Evolutionary conservation across 1,140 invertebrate species (phyloP), one percentile per base, ranked within the genome.

Genomic region (Delia radicum): DNA sequence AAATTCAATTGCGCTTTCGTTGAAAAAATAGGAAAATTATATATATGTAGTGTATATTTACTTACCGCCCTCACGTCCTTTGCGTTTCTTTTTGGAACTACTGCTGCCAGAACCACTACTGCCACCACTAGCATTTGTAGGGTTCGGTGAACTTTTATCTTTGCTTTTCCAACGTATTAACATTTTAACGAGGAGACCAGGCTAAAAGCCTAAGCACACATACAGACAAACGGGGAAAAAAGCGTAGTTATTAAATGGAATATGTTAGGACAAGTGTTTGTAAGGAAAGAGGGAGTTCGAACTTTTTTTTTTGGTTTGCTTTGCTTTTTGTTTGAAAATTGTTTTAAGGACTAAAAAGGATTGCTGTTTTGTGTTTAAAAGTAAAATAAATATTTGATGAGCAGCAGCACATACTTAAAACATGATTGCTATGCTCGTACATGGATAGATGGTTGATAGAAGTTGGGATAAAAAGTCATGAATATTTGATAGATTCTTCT

Each of bases 111-210:
- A 77, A 79, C 78, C 75, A 63, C 79, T 76, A 46, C 72, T 75
- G 71, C 77, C 29, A 8, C 65, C 65, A 37, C 65, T 69, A 29
- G 31, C 29, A 33, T 81, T 77, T 84, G 82, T 77, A 81, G 83
- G 63, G 80, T 77, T 76, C 74, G 89, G 88, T 62, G 89, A 87
- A 80, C 87, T 87, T 84, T 89, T 89, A 82, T 89, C 89, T 85
- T 89, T 89, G 81, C 88, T 89, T 78, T 89, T 89, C 89, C 89
- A 89, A 74, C 88, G 88, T 75, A 87, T 89, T 80, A 89, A 84
- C 89, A 89, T 89, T 80, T 75, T 76, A 63, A 27, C 73, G 67
- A 71, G 28, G 37, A 65, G 69, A 61, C 13, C 69, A 73, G 69
- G 62, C 67, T 46, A 65, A n/a, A 72, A 76, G 24, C 61, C 61